A percentile compares a stretch with the other conserved stretches of the same genome.
Evolutionary conservation across 2,797 vertebrate genomes (phyloP).

Genomic region (Gymnoscopelus microlampas): DNA sequence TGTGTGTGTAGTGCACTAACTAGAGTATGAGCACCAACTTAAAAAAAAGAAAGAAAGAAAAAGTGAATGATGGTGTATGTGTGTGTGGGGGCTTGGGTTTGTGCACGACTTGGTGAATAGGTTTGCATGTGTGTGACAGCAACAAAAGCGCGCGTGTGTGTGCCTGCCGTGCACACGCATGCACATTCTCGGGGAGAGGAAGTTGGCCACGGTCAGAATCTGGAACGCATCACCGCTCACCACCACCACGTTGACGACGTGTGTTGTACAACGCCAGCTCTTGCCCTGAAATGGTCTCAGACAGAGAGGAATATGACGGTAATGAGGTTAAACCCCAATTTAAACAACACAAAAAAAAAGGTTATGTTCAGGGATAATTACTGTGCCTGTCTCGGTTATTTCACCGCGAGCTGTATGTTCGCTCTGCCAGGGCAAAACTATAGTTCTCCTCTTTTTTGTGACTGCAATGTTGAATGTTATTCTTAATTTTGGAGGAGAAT

Average conservation of each 20-base stretch:
- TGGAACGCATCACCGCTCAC: conserved; percentile 77
- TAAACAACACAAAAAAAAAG: conserved; percentile 37
- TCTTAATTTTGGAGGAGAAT: conserved; percentile 19
- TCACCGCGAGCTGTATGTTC: conserved; percentile 28
- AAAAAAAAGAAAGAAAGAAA: too few species aligned
- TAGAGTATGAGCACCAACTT: too few species aligned
- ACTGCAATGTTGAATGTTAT: conserved; percentile 7
- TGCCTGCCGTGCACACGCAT: neutral
- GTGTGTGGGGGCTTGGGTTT: conserved; percentile 47
- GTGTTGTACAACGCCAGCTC: conserved; percentile 41
- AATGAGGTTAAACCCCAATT: conserved; percentile 51
- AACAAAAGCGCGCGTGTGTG: neutral
- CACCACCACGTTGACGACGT: conserved; percentile 60
- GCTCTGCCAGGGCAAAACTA: conserved; percentile 11
- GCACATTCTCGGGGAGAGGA: conserved; percentile 3
- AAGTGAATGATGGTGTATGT: conserved; percentile 38
- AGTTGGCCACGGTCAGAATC: conserved; percentile 70
- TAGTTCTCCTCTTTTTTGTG: too few species aligned
- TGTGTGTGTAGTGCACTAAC: neutral
- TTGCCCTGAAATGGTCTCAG: conserved; percentile 57
- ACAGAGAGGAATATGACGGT: conserved; percentile 51
- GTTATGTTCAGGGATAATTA: conserved; percentile 53
- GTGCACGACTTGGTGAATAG: neutral
- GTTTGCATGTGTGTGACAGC: neutral
- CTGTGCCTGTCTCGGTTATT: conserved; percentile 41